Conservation (phyloP, 1,140 invertebrate genomes). For the Platyura marginata region DNA sequence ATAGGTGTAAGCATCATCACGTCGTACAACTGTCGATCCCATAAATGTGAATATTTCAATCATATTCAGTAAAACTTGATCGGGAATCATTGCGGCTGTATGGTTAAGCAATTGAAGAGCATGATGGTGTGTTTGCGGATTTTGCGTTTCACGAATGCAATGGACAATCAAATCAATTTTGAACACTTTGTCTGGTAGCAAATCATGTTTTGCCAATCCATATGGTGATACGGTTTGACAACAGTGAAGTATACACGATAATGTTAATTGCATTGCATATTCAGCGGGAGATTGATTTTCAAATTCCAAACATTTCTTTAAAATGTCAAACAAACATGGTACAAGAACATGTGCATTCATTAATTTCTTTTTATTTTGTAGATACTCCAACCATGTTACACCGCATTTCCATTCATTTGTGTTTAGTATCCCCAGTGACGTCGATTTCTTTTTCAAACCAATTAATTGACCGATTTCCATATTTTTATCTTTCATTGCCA, state of each 20-base stretch:
- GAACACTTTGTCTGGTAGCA: slow-evolving; percentile 35
- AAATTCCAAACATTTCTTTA: slow-evolving; percentile 58
- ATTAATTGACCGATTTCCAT: not conserved
- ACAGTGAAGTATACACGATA: slow-evolving; percentile 57
- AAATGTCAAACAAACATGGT: slow-evolving; percentile 56
- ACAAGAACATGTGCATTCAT: slow-evolving; percentile 43
- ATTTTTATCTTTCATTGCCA: not conserved
- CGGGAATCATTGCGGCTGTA: slow-evolving; percentile 52
- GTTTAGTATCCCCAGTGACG: slow-evolving; percentile 35
- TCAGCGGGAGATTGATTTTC: slow-evolving; percentile 71
- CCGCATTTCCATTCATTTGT: slow-evolving; percentile 56
- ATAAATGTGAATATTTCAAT: slow-evolving; percentile 95
- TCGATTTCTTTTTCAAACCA: too few relatives aligned
- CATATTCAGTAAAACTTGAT: slow-evolving; percentile 73
- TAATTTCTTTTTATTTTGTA: slow-evolving; percentile 62
- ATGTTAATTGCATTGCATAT: slow-evolving; percentile 72
- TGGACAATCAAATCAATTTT: slow-evolving; percentile 71
- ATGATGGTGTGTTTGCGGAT: slow-evolving; percentile 87
- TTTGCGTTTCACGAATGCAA: slow-evolving; percentile 72
- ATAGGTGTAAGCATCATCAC: slow-evolving; percentile 87
- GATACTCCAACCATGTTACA: slow-evolving; percentile 58
- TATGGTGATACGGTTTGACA: slow-evolving; percentile 36
- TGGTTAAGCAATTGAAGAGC: slow-evolving; percentile 64
- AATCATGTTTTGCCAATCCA: slow-evolving; percentile 23
- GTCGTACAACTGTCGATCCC: slow-evolving; percentile 72